phyloP scores from a whole-genome alignment of 1,140 invertebrate genomes.

The Drosophila suzukii region DNA sequence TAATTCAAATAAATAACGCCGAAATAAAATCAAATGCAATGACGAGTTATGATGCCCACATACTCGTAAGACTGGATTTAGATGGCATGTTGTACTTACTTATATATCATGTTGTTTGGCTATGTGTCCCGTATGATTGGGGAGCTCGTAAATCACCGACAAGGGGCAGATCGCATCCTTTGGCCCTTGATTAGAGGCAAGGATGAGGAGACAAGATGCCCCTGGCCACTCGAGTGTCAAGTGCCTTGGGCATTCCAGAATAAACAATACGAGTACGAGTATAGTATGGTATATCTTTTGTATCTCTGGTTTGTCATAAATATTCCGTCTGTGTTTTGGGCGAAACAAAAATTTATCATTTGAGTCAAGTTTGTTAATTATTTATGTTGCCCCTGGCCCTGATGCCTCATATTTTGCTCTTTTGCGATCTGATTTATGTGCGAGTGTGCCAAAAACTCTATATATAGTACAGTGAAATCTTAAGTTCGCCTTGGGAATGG shows the following conservation, averaged over 20 bases:
- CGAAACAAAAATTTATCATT: constrained; percentile 80
- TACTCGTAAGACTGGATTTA: neutral
- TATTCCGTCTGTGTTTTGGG: constrained; percentile 58
- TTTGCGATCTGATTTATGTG: constrained; percentile 68
- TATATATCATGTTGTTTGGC: constrained; percentile 36
- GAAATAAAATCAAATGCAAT: constrained; percentile 82
- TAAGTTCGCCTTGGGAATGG: constrained; percentile 2
- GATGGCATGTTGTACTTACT: neutral
- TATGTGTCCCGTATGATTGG: constrained; percentile 71
- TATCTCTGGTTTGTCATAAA: constrained; percentile 77
- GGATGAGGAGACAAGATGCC: neutral
- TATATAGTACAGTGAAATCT: neutral
- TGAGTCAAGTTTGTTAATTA: constrained; percentile 84
- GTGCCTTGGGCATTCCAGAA: constrained; percentile 75
- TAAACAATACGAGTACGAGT: constrained; percentile 35
- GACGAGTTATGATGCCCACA: constrained; percentile 71
- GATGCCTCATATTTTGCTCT: constrained; percentile 53
- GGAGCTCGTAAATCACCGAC: constrained; percentile 77
- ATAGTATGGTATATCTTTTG: constrained; percentile 12
- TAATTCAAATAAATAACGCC: constrained; percentile 81
- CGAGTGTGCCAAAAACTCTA: constrained; percentile 11
- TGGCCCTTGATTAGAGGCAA: constrained; percentile 55
- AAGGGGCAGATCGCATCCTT: constrained; percentile 53
- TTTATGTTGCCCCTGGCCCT: constrained; percentile 68
- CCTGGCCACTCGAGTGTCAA: constrained; percentile 60